Evolutionary conservation across 2,888 invertebrate genomes (phyloP).

Genomic region (Lasius platythorax): DNA sequence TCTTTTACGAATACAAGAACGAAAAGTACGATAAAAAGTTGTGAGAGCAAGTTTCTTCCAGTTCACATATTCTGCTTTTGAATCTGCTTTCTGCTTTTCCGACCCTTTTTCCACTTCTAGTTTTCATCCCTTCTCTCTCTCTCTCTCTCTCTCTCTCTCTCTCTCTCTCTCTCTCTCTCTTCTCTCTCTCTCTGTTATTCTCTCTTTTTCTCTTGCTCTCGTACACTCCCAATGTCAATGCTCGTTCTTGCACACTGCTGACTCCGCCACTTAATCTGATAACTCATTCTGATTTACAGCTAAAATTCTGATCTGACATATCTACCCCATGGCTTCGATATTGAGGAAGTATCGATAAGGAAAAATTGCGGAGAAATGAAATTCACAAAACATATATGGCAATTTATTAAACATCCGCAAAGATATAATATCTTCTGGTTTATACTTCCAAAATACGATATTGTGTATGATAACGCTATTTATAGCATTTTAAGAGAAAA

Average conservation of each 20-base stretch:
- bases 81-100: too few relatives aligned
- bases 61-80: constrained; percentile 61
- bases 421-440: neutral
- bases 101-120: constrained; percentile 20
- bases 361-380: neutral
- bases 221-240: constrained; percentile 58
- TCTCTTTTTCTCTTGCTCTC: constrained; percentile 13
- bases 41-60: constrained; percentile 57
- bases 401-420: neutral
- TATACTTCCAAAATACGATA: neutral
- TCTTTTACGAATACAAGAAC: neutral
- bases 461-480: neutral
- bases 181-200: neutral
- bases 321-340: constrained; percentile 40
- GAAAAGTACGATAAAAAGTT: constrained; percentile 48
- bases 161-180: neutral
- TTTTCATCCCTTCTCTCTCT: neutral
- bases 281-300: constrained; percentile 79
- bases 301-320: constrained; percentile 72
- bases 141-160: neutral
- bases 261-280: constrained; percentile 79
- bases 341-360: neutral
- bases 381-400: neutral
- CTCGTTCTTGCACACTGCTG: constrained; percentile 77
- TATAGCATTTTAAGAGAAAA: neutral